Base-by-base conservation (phyloP, 1,140 invertebrate species). In the Drosophila pectinifera region DNA sequence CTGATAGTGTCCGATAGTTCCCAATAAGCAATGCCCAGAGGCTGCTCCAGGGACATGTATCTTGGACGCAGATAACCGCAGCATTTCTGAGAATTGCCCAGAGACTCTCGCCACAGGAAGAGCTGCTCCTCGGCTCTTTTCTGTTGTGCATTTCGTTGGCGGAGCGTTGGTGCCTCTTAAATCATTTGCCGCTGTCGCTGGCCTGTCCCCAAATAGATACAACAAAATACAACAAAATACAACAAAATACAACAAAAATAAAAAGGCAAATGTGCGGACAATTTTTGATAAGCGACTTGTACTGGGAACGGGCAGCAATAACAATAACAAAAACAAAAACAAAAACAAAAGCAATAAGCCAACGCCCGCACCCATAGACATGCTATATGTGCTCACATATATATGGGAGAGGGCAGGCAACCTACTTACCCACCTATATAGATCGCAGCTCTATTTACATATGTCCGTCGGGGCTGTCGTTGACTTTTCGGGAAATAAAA, bases 401-500 rank as follows among this genome's bases (percentile, higher is more conserved):
- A 34, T 16, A 10, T n/a, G 24, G 4, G 14, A n/a, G 16, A n/a
- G 16, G 16, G 48, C 18, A 38, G 48, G 20, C 28, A 61, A 57
- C 58, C 80, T 72, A 80, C 57, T 69, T 77, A 65, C 74, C 69
- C 45, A 64, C 39, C 67, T 73, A 81, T 86, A 78, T 86, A 73
- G 81, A 86, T 89, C 82, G 80, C 70, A 63, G 62, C 70, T 34
- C 51, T 86, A 88, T 86, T 86, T 86, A 86, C 82, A 86, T 89
- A 81, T 78, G 75, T 79, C 73, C 73, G 75, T 57, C 51, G 73
- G 54, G 34, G 41, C 59, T 77, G 36, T 49, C 61, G 70, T 82
- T 88, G 75, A 79, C 81, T 90, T 90, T 80, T 79, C 64, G 78
- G 81, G 78, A 79, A 86, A 88, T 83, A 86, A 81, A 86, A 81